These are phyloP conservation scores for Cantharis nigra DNA, from an alignment of 2,888 invertebrate genomes.

Conservation along the genomic window DNA sequence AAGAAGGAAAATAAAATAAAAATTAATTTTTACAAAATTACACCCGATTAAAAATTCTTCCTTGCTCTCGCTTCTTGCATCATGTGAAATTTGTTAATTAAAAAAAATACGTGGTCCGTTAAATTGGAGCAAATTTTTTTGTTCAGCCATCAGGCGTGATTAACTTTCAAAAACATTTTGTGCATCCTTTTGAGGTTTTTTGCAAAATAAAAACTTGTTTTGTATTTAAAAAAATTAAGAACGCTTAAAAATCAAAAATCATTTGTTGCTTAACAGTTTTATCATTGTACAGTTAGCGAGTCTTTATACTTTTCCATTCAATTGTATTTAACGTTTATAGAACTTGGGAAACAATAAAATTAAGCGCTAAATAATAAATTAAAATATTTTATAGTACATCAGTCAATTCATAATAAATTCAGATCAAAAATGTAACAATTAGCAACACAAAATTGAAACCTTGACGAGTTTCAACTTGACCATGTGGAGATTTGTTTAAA, in stretches of 20 bases:
- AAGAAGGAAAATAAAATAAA: background rate
- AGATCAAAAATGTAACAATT: background rate
- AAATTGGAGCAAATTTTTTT: background rate
- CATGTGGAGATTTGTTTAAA: background rate
- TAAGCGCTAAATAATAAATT: background rate
- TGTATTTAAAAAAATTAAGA: background rate
- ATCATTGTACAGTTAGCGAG: background rate
- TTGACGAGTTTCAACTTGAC: background rate
- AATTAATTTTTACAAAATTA: background rate
- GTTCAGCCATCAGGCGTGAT: background rate
- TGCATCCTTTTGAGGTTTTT: background rate
- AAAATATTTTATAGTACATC: background rate
- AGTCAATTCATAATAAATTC: background rate
- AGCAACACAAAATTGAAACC: background rate
- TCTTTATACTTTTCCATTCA: background rate
- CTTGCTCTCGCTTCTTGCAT: background rate
- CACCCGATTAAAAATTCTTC: background rate
- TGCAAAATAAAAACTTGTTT: background rate
- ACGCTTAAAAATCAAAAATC: background rate
- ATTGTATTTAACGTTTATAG: background rate
- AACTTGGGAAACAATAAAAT: background rate
- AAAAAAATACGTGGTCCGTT: background rate
- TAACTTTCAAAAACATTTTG: background rate
- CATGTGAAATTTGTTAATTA: background rate
- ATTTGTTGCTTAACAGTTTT: background rate